Evolutionary conservation across 2,113 vertebrate species (phyloP).

Genomic region (Spermophilus dauricus): DNA sequence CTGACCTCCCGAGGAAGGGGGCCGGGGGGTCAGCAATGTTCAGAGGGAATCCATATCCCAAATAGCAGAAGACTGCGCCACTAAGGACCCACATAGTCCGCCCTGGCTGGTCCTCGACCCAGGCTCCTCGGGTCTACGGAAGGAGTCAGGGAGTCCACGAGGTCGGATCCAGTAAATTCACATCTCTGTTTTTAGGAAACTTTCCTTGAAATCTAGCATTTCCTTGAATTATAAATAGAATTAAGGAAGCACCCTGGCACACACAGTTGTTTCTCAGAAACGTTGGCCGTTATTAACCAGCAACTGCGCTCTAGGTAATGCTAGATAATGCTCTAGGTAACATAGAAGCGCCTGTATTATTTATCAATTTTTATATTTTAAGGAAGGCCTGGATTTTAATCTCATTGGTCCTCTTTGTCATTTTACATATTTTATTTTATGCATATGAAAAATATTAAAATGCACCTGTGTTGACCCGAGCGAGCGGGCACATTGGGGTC

Average conservation of each 20-base stretch:
- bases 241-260: fast-evolving
- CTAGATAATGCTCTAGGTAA: not conserved
- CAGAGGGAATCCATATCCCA: not conserved
- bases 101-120: too few relatives aligned
- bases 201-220: not conserved
- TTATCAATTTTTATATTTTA: not conserved
- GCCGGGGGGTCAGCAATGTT: not conserved
- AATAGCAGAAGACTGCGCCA: not conserved
- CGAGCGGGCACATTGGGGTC: fast-evolving
- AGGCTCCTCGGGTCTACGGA: fast-evolving
- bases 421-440: not conserved
- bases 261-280: not conserved
- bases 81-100: fast-evolving
- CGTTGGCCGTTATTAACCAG: not conserved
- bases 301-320: not conserved
- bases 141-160: not conserved
- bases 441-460: not conserved
- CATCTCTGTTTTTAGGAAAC: not conserved
- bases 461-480: fast-evolving
- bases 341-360: not conserved
- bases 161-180: not conserved
- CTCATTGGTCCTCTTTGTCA: too few relatives aligned
- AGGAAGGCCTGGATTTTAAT: not conserved
- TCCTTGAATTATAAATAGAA: not conserved
- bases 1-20: fast-evolving